Conservation (phyloP, 2,888 invertebrate genomes). For the Cerastis rubricosa region DNA sequence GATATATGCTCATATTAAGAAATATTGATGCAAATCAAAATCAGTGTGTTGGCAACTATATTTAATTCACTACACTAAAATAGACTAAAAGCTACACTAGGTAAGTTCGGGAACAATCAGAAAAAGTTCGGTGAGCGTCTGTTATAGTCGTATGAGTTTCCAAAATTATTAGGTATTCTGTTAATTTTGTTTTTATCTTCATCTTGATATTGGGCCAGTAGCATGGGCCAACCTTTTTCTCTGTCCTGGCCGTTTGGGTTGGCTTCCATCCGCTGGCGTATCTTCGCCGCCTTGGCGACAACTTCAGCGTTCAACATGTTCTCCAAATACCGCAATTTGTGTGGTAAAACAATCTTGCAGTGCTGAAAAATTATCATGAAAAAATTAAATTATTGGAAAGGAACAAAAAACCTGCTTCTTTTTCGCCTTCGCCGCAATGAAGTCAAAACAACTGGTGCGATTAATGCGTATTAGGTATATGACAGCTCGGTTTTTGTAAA, state of each 20-base stretch:
- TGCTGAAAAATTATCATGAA: constrained; percentile 71
- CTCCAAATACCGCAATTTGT: constrained; percentile 85
- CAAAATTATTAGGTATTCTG: constrained; percentile 64
- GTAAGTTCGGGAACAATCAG: constrained; percentile 9
- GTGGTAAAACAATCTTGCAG: constrained; percentile 85
- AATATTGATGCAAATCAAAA: constrained; percentile 11
- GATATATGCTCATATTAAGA: not conserved
- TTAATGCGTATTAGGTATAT: too few species aligned
- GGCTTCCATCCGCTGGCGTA: constrained; percentile 82
- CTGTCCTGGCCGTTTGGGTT: constrained; percentile 81
- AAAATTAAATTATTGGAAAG: not conserved
- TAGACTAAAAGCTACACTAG: not conserved
- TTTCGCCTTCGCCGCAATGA: not conserved
- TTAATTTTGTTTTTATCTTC: constrained; percentile 72
- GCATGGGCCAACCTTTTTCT: constrained; percentile 84
- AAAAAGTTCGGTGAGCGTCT: constrained; percentile 73
- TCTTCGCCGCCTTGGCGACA: constrained; percentile 85
- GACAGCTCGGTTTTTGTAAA: not conserved
- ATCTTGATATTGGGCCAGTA: constrained; percentile 82
- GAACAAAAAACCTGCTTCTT: not conserved
- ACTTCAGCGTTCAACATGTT: constrained; percentile 88
- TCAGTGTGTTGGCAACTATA: not conserved
- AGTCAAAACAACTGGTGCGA: too few species aligned
- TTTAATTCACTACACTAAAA: constrained; percentile 43
- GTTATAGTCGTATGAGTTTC: constrained; percentile 68